Evolutionary conservation across 64 coral and sea anemone species (phyloP).

Genomic region (Actinia equina): DNA sequence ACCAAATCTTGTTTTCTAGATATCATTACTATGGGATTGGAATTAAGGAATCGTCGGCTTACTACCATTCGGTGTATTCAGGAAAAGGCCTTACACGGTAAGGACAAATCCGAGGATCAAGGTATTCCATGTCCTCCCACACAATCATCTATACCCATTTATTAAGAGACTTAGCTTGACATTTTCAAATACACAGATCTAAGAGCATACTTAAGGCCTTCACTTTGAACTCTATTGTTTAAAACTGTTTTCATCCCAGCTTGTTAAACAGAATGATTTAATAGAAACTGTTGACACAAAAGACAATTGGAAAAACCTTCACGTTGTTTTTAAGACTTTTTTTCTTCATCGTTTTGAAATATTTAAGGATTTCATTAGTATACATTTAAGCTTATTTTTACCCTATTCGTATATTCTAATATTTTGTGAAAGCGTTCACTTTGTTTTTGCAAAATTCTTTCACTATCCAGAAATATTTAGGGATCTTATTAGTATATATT

Average conservation of each 20-base stretch:
- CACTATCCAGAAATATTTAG: neutral
- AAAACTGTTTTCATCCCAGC: neutral
- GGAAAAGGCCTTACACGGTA: conserved; percentile 96
- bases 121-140: neutral
- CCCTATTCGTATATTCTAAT: neutral
- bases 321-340: neutral
- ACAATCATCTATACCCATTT: neutral
- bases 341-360: neutral
- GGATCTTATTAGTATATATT: neutral
- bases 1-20: conserved; percentile 49
- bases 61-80: conserved; percentile 97
- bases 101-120: conserved; percentile 6
- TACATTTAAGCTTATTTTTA: neutral
- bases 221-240: conserved; percentile 54
- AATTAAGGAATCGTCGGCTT: conserved; percentile 96
- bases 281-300: conserved; percentile 15
- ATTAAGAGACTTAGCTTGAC: conserved; percentile 32
- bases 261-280: neutral
- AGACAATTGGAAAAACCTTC: neutral
- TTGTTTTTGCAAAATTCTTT: no score
- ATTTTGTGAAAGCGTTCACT: no score
- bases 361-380: neutral
- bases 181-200: conserved; percentile 41
- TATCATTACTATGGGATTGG: conserved; percentile 99
- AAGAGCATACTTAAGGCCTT: conserved; percentile 57